Conservation (phyloP, 2,888 invertebrate genomes). For the Euproctis similis region DNA sequence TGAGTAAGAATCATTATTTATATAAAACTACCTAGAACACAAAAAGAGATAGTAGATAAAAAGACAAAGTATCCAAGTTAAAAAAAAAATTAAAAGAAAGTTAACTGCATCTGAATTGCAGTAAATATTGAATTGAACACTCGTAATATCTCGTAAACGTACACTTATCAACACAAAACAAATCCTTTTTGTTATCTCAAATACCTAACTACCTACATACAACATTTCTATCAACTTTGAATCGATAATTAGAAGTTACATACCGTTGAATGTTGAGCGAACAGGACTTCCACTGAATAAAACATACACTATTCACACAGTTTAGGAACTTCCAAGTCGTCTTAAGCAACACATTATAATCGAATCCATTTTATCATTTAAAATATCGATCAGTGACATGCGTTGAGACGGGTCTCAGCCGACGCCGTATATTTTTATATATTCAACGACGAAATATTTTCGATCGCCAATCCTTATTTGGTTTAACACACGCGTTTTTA, state of each 20-base stretch:
- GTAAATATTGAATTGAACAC: conserved; percentile 6
- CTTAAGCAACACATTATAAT: conserved; percentile 62
- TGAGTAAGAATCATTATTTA: too few relatives aligned
- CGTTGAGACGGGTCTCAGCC: conserved; percentile 55
- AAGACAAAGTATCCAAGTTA: too few relatives aligned
- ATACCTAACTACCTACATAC: conserved; percentile 44
- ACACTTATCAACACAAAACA: conserved; percentile 55
- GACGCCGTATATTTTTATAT: conserved; percentile 72
- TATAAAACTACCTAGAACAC: too few relatives aligned
- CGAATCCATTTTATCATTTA: conserved; percentile 75
- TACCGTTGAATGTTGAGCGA: conserved; percentile 36
- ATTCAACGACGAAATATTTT: conserved; percentile 62
- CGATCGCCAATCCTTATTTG: conserved; percentile 38
- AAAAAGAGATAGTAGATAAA: too few relatives aligned
- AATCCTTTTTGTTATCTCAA: conserved; percentile 54
- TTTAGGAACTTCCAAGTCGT: conserved; percentile 55
- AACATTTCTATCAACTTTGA: conserved; percentile 49
- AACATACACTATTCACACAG: conserved; percentile 38
- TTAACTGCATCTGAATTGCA: conserved; percentile 9
- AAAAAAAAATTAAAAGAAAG: too few relatives aligned
- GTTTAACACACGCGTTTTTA: conserved; percentile 27
- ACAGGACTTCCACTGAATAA: conserved; percentile 31
- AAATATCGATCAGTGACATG: conserved; percentile 74
- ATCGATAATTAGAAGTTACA: conserved; percentile 59
- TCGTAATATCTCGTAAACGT: conserved; percentile 25